Conservation (phyloP, 2,113 vertebrate species). For the Naja naja region DNA sequence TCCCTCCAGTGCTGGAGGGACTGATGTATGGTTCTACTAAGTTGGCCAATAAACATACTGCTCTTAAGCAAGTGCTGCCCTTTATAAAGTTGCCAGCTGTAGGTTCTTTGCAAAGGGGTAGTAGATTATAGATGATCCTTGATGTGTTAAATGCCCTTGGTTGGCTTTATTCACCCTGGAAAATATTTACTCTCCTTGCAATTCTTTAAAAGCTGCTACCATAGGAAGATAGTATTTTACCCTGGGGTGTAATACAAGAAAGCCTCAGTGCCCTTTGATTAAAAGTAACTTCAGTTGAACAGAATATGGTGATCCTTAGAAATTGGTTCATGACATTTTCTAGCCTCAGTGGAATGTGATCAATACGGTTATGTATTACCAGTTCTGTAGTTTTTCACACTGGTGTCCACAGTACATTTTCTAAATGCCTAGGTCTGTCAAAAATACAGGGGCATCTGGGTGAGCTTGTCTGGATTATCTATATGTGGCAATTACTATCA, state of each 20-base stretch:
- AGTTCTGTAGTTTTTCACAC: constrained; percentile 7
- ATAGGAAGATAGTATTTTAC: constrained; percentile 8
- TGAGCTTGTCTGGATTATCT: not conserved
- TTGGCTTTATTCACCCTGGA: not conserved
- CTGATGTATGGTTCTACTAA: constrained; percentile 3
- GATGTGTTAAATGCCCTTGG: not conserved
- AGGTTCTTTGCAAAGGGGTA: not conserved
- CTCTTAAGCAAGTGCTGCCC: not conserved
- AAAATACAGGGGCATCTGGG: not conserved
- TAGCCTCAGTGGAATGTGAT: constrained; percentile 24
- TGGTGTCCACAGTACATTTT: constrained; percentile 4
- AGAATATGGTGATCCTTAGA: constrained; percentile 40
- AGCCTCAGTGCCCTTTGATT: constrained; percentile 29
- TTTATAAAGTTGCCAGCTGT: not conserved
- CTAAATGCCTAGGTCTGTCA: constrained; percentile 1
- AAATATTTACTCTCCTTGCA: constrained; percentile 12
- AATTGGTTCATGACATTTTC: constrained; percentile 32
- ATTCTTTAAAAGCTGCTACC: constrained; percentile 4
- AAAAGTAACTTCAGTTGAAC: constrained; percentile 38
- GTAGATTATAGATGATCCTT: not conserved
- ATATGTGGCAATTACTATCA: not conserved
- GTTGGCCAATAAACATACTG: constrained; percentile 11
- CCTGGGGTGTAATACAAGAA: constrained; percentile 4
- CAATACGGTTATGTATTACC: constrained; percentile 29
- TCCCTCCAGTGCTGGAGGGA: not conserved